These are phyloP conservation scores for Leucosticte australis DNA, from an alignment of 2,113 vertebrate species.

Conservation along the genomic window DNA sequence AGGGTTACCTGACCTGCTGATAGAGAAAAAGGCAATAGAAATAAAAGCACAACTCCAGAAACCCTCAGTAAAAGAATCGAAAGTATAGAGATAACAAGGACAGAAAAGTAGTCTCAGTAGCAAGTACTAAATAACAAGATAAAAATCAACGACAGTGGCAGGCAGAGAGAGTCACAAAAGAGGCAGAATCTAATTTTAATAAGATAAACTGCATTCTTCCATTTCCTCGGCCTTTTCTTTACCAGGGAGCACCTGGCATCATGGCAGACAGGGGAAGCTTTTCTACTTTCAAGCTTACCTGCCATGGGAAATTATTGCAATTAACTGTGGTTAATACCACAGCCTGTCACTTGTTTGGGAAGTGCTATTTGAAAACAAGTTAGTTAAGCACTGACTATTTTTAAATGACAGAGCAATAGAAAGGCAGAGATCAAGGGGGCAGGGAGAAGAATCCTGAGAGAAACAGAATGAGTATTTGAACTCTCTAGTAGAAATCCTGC, in stretches of 20 bases:
- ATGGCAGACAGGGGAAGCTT: not conserved
- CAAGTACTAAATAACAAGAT: not conserved
- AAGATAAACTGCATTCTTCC: not conserved
- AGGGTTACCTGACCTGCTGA: not conserved
- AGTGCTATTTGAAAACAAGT: not conserved
- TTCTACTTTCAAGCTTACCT: not conserved
- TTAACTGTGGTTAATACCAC: not conserved
- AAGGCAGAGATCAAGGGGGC: not conserved
- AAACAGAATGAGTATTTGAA: not conserved
- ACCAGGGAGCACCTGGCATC: not conserved
- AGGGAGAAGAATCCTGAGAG: not conserved
- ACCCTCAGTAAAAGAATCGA: not conserved
- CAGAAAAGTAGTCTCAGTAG: not conserved
- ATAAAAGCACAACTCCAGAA: not conserved
- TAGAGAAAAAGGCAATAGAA: not conserved
- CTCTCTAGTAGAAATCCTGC: not conserved
- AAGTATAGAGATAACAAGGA: not conserved
- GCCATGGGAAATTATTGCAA: not conserved
- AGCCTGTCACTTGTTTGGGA: not conserved
- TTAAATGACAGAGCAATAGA: not conserved
- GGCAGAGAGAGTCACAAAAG: not conserved
- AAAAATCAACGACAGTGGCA: not conserved
- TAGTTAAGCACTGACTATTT: not conserved
- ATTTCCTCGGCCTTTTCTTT: conserved; percentile 11
- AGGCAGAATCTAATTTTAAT: not conserved